These are phyloP conservation scores for Augochlora pura DNA, from an alignment of 1,140 invertebrate genomes.

Conservation along the genomic window DNA sequence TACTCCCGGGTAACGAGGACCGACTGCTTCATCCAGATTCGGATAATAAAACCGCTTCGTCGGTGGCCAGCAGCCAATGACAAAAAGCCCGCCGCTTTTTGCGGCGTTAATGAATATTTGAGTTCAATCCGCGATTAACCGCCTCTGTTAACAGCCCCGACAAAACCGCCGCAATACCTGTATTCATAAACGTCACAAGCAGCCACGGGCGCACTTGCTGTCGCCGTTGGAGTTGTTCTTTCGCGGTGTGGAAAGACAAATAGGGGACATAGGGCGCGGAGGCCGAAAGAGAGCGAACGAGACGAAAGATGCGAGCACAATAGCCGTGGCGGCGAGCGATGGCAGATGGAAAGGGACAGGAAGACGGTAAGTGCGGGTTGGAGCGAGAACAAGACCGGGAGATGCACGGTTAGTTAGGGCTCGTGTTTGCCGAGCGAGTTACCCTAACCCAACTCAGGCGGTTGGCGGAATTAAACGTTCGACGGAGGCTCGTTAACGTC, in stretches of 20 bases:
- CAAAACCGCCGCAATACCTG: constrained; percentile 52
- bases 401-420: constrained; percentile 80
- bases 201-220: constrained; percentile 43
- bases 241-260: constrained; percentile 74
- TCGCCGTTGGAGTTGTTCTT: constrained; percentile 71
- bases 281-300: constrained; percentile 40
- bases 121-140: constrained; percentile 33
- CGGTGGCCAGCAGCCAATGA: background rate
- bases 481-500: constrained; percentile 81
- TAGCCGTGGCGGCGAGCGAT: background rate
- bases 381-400: constrained; percentile 65
- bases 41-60: too few species aligned
- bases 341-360: constrained; percentile 12
- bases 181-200: constrained; percentile 51
- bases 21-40: too few species aligned
- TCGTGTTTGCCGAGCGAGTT: constrained; percentile 81
- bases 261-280: constrained; percentile 63
- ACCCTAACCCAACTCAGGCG: constrained; percentile 79
- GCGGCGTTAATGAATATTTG: background rate
- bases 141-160: background rate
- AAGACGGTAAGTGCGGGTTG: constrained; percentile 35
- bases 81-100: background rate
- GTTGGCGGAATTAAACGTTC: constrained; percentile 81
- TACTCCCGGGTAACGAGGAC: too few species aligned
- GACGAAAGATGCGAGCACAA: constrained; percentile 47